Conservation (phyloP, 2,888 invertebrate genomes). For the Xanthia icteritia region DNA sequence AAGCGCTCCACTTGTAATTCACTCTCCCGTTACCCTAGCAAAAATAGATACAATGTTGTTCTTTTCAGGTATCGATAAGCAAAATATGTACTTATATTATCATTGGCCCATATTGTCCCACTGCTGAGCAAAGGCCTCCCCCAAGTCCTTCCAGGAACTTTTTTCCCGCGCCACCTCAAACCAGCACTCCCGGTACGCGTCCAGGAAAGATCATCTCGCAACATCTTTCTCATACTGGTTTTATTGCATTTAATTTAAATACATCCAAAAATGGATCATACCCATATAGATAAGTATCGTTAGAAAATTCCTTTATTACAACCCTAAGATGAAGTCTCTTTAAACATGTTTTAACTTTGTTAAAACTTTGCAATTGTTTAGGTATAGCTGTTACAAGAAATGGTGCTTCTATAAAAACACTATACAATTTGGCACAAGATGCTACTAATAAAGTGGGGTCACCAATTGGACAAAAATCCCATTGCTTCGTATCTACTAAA, state of each 20-base stretch:
- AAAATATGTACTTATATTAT: background rate
- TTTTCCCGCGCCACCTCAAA: background rate
- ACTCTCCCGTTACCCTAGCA: too few species aligned
- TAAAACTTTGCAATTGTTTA: constrained; percentile 71
- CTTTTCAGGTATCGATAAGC: too few species aligned
- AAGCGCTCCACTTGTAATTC: too few species aligned
- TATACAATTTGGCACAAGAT: constrained; percentile 79
- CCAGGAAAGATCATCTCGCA: background rate
- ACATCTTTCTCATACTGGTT: constrained; percentile 57
- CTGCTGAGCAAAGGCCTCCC: background rate
- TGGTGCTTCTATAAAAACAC: constrained; percentile 73
- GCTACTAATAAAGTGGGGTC: constrained; percentile 75
- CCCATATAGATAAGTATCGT: constrained; percentile 61
- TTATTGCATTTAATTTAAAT: constrained; percentile 78
- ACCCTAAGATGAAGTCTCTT: constrained; percentile 72
- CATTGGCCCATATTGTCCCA: background rate
- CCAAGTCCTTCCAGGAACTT: background rate
- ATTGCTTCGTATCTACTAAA: constrained; percentile 69
- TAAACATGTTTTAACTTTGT: constrained; percentile 70
- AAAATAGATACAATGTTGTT: too few species aligned
- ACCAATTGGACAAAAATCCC: constrained; percentile 66
- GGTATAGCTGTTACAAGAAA: constrained; percentile 65
- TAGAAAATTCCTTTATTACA: constrained; percentile 61
- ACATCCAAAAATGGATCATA: constrained; percentile 79
- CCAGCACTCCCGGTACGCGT: background rate